Conservation (phyloP, 2,797 vertebrate species). For the Poecilia velifera region DNA sequence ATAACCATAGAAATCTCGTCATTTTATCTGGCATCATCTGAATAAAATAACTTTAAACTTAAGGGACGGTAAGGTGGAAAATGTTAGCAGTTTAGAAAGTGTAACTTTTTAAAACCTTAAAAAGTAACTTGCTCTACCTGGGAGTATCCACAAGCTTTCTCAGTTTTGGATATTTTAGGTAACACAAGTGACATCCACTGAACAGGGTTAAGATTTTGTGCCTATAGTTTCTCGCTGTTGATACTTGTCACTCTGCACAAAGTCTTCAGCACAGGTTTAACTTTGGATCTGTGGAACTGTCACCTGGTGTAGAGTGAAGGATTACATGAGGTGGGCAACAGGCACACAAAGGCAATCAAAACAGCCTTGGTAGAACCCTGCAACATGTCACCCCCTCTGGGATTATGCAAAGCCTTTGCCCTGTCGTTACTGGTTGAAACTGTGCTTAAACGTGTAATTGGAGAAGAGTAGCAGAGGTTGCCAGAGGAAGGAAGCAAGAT, state of each 20-base stretch:
- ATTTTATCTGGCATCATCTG: not conserved
- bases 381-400: not conserved
- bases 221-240: not conserved
- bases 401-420: not conserved
- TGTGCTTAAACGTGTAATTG: not conserved
- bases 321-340: not conserved
- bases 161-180: conserved; percentile 19
- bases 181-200: not conserved
- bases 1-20: not conserved
- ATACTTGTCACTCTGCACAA: conserved; percentile 2
- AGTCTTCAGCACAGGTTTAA: conserved; percentile 11
- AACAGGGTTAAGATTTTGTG: not conserved
- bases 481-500: not conserved
- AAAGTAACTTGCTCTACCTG: not conserved
- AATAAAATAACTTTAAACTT: not conserved
- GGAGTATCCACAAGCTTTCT: conserved; percentile 8
- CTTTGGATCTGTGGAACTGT: not conserved
- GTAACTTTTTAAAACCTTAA: not conserved
- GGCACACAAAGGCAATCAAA: not conserved
- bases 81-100: not conserved
- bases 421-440: not conserved
- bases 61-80: not conserved
- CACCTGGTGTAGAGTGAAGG: not conserved
- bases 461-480: not conserved
- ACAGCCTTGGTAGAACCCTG: not conserved